Evolutionary conservation across 2,888 invertebrate genomes (phyloP), one percentile per base, ranked within the genome.

Genomic region (Baccha elongata): DNA sequence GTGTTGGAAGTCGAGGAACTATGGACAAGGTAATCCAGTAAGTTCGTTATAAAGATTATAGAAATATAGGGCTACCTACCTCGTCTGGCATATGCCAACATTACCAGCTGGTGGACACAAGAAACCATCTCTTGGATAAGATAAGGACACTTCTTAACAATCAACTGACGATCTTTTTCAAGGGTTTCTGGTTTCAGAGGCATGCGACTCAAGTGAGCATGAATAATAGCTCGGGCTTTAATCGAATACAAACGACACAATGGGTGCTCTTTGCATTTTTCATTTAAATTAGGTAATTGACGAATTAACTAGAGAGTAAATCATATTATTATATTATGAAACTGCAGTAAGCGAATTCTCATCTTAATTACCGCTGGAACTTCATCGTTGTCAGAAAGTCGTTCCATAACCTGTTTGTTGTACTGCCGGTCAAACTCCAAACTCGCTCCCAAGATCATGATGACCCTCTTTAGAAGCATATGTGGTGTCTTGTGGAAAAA

Each of bases 71-170:
- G 4, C 26, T n/a, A 32, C 37, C 5, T 55, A 96, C 96, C 94
- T 92, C 98, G 94, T 85, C 97, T 93, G 76, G 97, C 96, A 89
- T 97, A 97, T 11, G 97, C 97, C 80, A 98, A 92, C 88, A 98
- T 94, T 75, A 98, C 97, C 48, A 99, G 93, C 89, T 98, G 98
- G 88, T 98, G 97, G 11, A 98, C 96, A 89, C 98, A 97, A 88
- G 96, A 97, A 67, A 99, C 96, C 97, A 99, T 98, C 91, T 99
- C 99, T 87, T 98, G 97, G 67, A 99, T 95, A 46, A 99, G 93
- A 90, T 97, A 97, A 0, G 99, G 98, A 89, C 97, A 96, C 89
- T 98, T 97, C 86, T 95, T 96, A 52, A 97, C 94, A 67, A 97
- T 93, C 87, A 95, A 95, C 87, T 95, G 94, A 44, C 96, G 93